Percentiles rank a stretch among this genome's conserved stretches.
Evolutionary conservation across 2,113 vertebrate species (phyloP).

Genomic region (Diphyllodes magnificus): DNA sequence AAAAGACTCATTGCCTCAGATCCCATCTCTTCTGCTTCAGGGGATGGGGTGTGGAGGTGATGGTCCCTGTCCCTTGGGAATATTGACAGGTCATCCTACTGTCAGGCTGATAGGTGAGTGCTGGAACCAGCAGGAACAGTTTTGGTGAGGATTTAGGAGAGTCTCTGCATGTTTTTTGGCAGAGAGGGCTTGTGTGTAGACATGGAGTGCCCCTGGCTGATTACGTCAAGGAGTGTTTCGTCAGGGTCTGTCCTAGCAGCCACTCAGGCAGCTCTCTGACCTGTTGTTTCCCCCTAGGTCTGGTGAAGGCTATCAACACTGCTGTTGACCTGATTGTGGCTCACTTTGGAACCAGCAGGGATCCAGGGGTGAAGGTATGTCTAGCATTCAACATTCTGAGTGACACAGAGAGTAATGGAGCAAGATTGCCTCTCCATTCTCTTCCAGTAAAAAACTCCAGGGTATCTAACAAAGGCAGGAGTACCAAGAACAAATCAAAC

Average conservation of each 20-base stretch:
- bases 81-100: not conserved
- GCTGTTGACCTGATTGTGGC: constrained; percentile 96
- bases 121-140: not conserved
- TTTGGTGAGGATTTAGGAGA: not conserved
- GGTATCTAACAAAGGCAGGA: not conserved
- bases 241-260: not conserved
- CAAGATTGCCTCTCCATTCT: not conserved
- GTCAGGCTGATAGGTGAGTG: not conserved
- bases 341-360: constrained; percentile 93
- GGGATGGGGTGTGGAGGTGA: not conserved
- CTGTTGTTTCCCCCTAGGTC: constrained; percentile 63
- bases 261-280: not conserved
- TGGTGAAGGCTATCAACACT: constrained; percentile 93
- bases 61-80: not conserved
- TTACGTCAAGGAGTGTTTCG: not conserved
- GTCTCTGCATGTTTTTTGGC: not conserved
- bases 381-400: not conserved
- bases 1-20: not conserved
- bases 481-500: not conserved
- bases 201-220: not conserved
- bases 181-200: not conserved
- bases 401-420: not conserved
- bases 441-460: not conserved
- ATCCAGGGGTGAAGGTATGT: constrained; percentile 90
- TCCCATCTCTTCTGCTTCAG: not conserved